Base-by-base conservation (phyloP, 2,113 vertebrate species). In the Stigmatopora nigra region DNA sequence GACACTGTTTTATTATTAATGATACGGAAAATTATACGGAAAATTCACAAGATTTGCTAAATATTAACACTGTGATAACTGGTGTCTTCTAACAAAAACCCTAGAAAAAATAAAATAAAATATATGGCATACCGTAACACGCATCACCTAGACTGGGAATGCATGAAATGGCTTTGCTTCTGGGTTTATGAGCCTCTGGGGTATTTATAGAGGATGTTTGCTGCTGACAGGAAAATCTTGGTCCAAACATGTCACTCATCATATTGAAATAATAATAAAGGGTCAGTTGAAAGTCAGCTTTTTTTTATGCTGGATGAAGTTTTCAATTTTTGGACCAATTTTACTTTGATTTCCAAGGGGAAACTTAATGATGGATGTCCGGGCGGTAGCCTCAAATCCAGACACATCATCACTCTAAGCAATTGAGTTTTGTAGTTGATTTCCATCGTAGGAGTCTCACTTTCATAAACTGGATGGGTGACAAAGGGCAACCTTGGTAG, bases 61-160 rank as follows among this genome's bases (percentile, higher is more conserved):
- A 41, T 41, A 41, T 41, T 41, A 41, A 41, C 11, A 46, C 13
- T 2, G 3, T 13, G 13, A 46, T 14, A 13, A 68, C 38, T 55
- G 63, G 62, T 72, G 67, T 66, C 58, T 67, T 68, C 73, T n/a
- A 31, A 47, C 63, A 74, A 78, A 69, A 84, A 69, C 78, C 72
- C 64, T 64, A 62, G 65, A 68, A 63, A 84, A 85, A 75, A 41
- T 81, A 81, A n/a, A n/a, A n/a, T n/a, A n/a, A 79, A 75, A 82
- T 75, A 78, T 75, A 79, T 78, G 73, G 78, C 69, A 72, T 67
- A 68, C 67, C 10, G 4, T 22, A 19, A 4, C 68, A 68, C 64
- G 48, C 63, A 63, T 61, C 58, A 46, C 35, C 36, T 31, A 36
- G 62, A 64, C 38, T 63, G 46, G 47, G 49, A 44, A 63, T 52